These are phyloP conservation scores for Drosophila pandora DNA, from an alignment of 1,140 invertebrate genomes.

Conservation along the genomic window DNA sequence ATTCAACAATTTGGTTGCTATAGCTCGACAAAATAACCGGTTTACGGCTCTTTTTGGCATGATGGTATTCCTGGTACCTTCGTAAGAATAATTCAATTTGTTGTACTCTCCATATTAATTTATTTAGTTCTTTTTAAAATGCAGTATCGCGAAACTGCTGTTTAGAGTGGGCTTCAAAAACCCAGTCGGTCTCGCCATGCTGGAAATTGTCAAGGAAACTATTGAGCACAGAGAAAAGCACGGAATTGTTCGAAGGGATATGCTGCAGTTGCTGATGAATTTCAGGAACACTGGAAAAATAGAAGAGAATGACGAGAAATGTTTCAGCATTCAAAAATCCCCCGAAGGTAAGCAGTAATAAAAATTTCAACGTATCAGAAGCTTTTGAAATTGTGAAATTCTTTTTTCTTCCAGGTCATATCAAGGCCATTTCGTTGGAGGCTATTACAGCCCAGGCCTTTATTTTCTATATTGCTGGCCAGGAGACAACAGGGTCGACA, in stretches of 20 bases:
- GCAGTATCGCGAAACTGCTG: slow-evolving; percentile 50
- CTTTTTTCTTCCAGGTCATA: slow-evolving; percentile 34
- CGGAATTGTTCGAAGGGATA: slow-evolving; percentile 85
- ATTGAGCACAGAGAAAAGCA: slow-evolving; percentile 85
- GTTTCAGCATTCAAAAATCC: slow-evolving; percentile 55
- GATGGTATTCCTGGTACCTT: slow-evolving; percentile 62
- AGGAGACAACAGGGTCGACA: slow-evolving; percentile 88
- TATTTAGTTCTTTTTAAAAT: neutral
- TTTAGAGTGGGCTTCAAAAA: slow-evolving; percentile 56
- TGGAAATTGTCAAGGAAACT: slow-evolving; percentile 85
- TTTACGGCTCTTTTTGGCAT: slow-evolving; percentile 43
- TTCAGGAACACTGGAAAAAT: slow-evolving; percentile 84
- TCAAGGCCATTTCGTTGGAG: slow-evolving; percentile 82
- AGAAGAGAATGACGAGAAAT: slow-evolving; percentile 69
- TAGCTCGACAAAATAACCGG: slow-evolving; percentile 14
- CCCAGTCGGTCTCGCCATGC: slow-evolving; percentile 33
- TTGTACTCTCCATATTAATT: neutral
- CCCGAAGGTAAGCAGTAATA: slow-evolving; percentile 28
- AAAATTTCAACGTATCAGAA: too few relatives aligned
- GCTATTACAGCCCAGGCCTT: slow-evolving; percentile 86
- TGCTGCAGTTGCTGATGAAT: slow-evolving; percentile 85
- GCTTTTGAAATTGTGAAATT: neutral
- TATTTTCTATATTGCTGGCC: slow-evolving; percentile 89
- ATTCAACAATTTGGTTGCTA: slow-evolving; percentile 44
- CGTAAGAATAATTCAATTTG: slow-evolving; percentile 43